Evolutionary conservation across 1,140 invertebrate genomes (phyloP).

Genomic region (Scylla paramamosain): DNA sequence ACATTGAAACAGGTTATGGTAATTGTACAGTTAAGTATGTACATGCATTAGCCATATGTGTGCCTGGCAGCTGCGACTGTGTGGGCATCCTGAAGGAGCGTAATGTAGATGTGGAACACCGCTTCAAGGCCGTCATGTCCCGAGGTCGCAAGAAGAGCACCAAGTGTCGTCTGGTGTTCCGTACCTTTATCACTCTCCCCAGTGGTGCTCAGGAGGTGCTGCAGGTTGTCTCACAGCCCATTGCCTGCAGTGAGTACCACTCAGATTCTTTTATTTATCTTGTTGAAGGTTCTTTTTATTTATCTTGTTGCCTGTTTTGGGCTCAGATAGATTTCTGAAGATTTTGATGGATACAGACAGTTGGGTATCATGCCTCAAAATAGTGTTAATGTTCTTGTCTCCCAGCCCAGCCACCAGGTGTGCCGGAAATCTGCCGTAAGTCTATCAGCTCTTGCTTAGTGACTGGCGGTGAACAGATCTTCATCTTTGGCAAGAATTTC

Average conservation of each 20-base stretch:
- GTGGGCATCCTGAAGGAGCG: slow-evolving; percentile 91
- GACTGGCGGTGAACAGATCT: slow-evolving; percentile 92
- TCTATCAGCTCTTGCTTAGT: slow-evolving; percentile 90
- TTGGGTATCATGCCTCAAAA: too few relatives aligned
- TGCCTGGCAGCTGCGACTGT: slow-evolving; percentile 83
- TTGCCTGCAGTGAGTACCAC: slow-evolving; percentile 95
- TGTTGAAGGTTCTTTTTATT: too few relatives aligned
- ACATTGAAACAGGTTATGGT: too few relatives aligned
- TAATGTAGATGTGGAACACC: slow-evolving; percentile 97
- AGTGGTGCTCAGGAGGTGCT: slow-evolving; percentile 90
- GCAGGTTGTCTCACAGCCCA: slow-evolving; percentile 95
- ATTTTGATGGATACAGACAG: too few relatives aligned
- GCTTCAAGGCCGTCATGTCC: slow-evolving; percentile 84
- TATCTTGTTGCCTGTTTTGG: too few relatives aligned
- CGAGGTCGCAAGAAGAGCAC: slow-evolving; percentile 96
- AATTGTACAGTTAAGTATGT: too few relatives aligned
- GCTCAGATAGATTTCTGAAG: too few relatives aligned
- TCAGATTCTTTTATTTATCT: neutral
- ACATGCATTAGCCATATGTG: neutral
- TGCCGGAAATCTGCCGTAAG: slow-evolving; percentile 97
- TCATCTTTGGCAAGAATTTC: slow-evolving; percentile 98
- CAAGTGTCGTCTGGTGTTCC: slow-evolving; percentile 95
- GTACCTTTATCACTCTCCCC: slow-evolving; percentile 87
- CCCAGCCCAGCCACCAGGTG: slow-evolving; percentile 95
- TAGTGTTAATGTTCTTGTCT: neutral